These are phyloP conservation scores for Puffinus mauretanicus DNA, from an alignment of 2,113 vertebrate genomes.

Conservation along the genomic window DNA sequence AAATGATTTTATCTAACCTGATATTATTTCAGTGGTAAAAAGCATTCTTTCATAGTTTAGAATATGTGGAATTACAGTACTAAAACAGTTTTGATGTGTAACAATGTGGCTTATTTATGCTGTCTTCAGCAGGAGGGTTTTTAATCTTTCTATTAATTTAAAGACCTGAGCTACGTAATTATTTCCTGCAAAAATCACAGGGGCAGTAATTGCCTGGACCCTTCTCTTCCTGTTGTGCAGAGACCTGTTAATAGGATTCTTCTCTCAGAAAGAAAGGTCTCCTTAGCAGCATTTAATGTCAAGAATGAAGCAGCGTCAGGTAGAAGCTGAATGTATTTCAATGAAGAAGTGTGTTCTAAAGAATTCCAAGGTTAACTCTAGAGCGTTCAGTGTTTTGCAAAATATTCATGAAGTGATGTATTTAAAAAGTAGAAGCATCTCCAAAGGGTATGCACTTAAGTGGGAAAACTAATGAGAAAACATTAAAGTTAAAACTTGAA, in stretches of 20 bases:
- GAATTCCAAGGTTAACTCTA: neutral
- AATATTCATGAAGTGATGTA: fast-evolving
- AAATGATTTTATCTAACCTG: neutral
- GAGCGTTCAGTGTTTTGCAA: neutral
- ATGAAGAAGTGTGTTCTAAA: neutral
- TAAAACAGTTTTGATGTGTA: fast-evolving
- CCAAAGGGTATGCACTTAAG: fast-evolving
- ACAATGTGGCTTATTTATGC: neutral
- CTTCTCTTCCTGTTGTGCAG: neutral
- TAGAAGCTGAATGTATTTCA: neutral
- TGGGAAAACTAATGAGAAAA: neutral
- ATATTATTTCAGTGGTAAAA: neutral
- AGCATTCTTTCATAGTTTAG: neutral
- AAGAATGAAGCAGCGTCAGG: neutral
- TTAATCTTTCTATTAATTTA: neutral
- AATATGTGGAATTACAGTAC: fast-evolving
- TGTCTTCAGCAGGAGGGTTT: neutral
- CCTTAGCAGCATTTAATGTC: neutral
- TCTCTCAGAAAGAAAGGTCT: neutral
- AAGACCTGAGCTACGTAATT: neutral
- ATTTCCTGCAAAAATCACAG: neutral
- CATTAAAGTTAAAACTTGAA: neutral
- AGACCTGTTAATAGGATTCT: neutral
- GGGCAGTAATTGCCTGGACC: neutral
- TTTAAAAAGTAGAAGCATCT: neutral